Base-by-base conservation (phyloP, 2,113 vertebrate genomes). In the Cnemophilus loriae region DNA sequence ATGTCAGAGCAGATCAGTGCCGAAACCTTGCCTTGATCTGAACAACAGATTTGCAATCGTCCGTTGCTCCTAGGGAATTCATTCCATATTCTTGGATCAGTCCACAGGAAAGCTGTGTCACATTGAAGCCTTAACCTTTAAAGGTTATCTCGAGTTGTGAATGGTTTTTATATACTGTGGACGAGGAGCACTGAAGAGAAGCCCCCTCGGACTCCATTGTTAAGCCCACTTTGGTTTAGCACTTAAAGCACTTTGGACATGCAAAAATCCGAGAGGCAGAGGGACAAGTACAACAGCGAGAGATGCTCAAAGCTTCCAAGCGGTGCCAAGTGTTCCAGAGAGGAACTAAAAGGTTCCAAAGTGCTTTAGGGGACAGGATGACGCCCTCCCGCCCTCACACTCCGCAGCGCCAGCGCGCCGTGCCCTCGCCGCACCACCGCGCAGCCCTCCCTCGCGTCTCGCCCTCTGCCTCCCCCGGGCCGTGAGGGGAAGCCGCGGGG, bases 171-270 rank as follows among this genome's bases (percentile, higher is more conserved):
- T 4, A 16, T 23, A 6, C 44, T 10, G 27, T 3, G 26, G 42
- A 46, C 21, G 3, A 0, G 11, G 0, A 37, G 33, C 16, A 24
- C 53, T 39, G 41, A 47, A 30, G 13, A 18, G 35, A 26, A 41
- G 27, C 32, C 49, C 61, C 46, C 39, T 21, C 9, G 5, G n/a
- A 17, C n/a, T 44, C 11, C 2, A 24, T 7, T 26, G 9, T 32
- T 6, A 16, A 70, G 2, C 5, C 19, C 18, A 8, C 30, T 76
- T 47, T 26, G 53, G 16, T 44, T 82, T 47, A 53, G 30, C 39
- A 26, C 20, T 67, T 14, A 23, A 14, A 17, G 24, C 9, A 6
- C 59, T 69, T 26, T 3, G 46, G 16, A 28, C 15, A 24, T 2
- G 26, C 30, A 22, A 30, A 55, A 35, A 42, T 6, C 6, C 16